Conservation (phyloP, 2,797 vertebrate genomes). For the Epinephelus malabaricus region DNA sequence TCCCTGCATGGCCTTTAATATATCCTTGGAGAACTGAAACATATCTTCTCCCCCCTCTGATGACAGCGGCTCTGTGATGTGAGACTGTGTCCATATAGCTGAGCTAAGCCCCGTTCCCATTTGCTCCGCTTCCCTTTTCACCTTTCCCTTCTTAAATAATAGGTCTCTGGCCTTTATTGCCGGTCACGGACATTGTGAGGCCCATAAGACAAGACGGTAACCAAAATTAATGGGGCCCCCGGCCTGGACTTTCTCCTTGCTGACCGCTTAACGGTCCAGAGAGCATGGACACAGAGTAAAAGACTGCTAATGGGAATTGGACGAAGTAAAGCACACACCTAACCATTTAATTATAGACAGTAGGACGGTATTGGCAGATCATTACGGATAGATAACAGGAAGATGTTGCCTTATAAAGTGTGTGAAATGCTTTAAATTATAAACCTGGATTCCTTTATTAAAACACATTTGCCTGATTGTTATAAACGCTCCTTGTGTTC, state of each 20-base stretch:
- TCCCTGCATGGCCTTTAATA: constrained; percentile 3
- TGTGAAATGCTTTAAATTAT: constrained; percentile 18
- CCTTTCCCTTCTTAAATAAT: constrained; percentile 72
- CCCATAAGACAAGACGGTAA: constrained; percentile 74
- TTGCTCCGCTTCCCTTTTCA: constrained; percentile 58
- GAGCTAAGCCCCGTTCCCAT: constrained; percentile 55
- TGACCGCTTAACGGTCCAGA: constrained; percentile 71
- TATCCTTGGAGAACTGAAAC: constrained; percentile 43
- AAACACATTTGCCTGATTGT: constrained; percentile 53
- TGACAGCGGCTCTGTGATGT: constrained; percentile 48
- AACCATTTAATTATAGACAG: constrained; percentile 72
- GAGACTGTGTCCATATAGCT: constrained; percentile 50
- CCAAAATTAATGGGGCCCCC: constrained; percentile 75
- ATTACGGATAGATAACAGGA: constrained; percentile 36
- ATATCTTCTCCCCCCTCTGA: constrained; percentile 19
- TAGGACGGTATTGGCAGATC: constrained; percentile 61
- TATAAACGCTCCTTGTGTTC: constrained; percentile 41
- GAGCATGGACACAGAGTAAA: constrained; percentile 64
- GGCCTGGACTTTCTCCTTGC: constrained; percentile 64
- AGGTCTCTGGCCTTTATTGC: constrained; percentile 65
- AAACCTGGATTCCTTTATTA: constrained; percentile 43
- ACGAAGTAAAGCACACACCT: constrained; percentile 60
- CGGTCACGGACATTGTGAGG: constrained; percentile 67
- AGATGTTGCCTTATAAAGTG: constrained; percentile 38
- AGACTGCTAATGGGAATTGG: constrained; percentile 72